Evolutionary conservation across 2,113 vertebrate species (phyloP), one percentile per base, ranked within the genome.

Genomic region (Xiphias gladius): DNA sequence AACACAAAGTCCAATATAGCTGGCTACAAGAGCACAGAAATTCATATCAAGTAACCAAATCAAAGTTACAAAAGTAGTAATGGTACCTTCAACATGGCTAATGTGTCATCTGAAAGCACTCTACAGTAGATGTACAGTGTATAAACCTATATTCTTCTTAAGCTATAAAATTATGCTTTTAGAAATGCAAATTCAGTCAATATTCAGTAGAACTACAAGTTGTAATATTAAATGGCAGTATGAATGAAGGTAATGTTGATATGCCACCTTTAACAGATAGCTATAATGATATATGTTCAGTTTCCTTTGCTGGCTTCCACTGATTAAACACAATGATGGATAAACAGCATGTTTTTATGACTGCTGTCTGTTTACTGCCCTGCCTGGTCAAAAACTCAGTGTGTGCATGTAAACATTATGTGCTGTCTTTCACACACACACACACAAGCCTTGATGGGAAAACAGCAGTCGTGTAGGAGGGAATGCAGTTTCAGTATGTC

Each of bases 391-490:
- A 91, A 80, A 84, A 87, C 88, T 87, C 78, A 37, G 83, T 90
- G 83, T 88, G 89, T 91, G 77, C 89, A 86, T 87, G 84, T 91
- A 93, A 94, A 93, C 92, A 92, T 89, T 88, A 91, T 89, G 86
- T 58, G 88, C 73, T 73, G 80, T 89, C 86, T 86, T 61, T 85
- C 86, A 62, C 79, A 64, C 43, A 80, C 66, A 73, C 66, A 73
- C 71, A 79, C 59, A 79, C 64, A 73, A 57, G 79, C 62, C 74
- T 87, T 79, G 89, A 87, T 85, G 82, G 86, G 85, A 46, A 89
- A 93, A 91, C 94, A 93, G 94, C 92, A 92, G 89, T 91, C 85
- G 76, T 88, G 93, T 93, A 83, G 93, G 92, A 93, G 93, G 91
- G 76, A 79, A 83, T 76, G 79, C 90, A 90, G 86, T 87, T 84